phyloP scores from a whole-genome alignment of 2,113 vertebrate species.

The Columbina picui region DNA sequence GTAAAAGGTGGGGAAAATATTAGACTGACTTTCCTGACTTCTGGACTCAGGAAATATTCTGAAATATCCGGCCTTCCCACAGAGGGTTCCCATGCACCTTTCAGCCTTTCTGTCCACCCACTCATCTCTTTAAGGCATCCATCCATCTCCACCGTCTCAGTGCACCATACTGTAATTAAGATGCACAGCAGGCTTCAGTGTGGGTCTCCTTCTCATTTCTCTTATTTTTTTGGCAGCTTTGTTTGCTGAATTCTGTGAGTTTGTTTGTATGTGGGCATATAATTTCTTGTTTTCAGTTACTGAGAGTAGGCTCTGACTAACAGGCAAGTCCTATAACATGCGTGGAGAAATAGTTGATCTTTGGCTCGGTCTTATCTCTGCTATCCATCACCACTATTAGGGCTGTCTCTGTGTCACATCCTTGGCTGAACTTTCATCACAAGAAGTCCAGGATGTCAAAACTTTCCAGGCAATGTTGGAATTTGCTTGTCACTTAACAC shows the following conservation, averaged over 20 bases:
- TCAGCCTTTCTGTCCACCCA: neutral
- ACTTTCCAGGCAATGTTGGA: neutral
- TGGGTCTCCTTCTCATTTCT: constrained; percentile 1
- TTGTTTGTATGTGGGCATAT: constrained; percentile 11
- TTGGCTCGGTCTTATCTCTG: neutral
- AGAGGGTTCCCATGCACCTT: neutral
- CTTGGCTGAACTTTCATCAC: neutral
- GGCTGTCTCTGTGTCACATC: neutral
- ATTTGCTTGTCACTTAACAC: neutral
- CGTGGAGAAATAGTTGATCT: neutral
- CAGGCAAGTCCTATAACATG: neutral
- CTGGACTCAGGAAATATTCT: no score
- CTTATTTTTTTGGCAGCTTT: neutral
- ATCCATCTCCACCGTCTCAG: neutral
- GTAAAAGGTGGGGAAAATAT: neutral
- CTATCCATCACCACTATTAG: neutral
- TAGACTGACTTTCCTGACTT: neutral
- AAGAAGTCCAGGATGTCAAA: neutral
- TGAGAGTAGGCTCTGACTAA: neutral
- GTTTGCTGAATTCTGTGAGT: neutral
- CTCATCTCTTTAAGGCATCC: neutral
- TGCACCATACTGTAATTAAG: neutral
- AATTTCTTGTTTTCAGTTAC: neutral
- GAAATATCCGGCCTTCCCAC: neutral
- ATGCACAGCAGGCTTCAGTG: neutral